These are phyloP conservation scores for Hydractinia symbiolongicarpus DNA, from an alignment of 30 jellyfish, hydroid and myxozoan species.

Conservation along the genomic window DNA sequence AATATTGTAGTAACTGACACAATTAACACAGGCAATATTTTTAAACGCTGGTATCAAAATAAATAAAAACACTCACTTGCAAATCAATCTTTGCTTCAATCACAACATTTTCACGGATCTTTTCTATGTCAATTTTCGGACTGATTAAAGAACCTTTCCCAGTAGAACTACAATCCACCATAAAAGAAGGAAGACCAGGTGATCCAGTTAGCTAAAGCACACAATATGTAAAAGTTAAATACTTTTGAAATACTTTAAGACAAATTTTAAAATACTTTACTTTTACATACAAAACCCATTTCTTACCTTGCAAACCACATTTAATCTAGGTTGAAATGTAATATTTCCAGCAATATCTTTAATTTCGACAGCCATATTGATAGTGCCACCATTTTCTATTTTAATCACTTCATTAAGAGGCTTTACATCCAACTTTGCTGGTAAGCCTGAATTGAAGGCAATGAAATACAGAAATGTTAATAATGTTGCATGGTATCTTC, in stretches of 20 bases:
- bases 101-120: not conserved
- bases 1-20: no score
- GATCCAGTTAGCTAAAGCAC: conserved; percentile 38
- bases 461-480: no score
- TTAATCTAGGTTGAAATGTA: conserved; percentile 42
- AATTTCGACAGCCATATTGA: conserved; percentile 25
- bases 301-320: conserved; percentile 53
- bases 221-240: not conserved
- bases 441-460: conserved; percentile 32
- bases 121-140: conserved; percentile 25
- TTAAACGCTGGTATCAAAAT: no score
- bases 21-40: no score
- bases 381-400: conserved; percentile 41
- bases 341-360: conserved; percentile 49
- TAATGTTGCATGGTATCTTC: not conserved
- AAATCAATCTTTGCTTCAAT: conserved; percentile 34
- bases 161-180: conserved; percentile 54
- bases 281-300: not conserved
- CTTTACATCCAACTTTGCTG: conserved; percentile 23
- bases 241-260: not conserved
- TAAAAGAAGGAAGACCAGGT: conserved; percentile 22
- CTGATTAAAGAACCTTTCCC: conserved; percentile 45
- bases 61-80: conserved; percentile 20
- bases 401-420: conserved; percentile 8
- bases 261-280: not conserved